Percentiles rank a stretch among this genome's conserved stretches.
phyloP scores from a whole-genome alignment of 1,140 invertebrate genomes.

The Ooceraea biroi region DNA sequence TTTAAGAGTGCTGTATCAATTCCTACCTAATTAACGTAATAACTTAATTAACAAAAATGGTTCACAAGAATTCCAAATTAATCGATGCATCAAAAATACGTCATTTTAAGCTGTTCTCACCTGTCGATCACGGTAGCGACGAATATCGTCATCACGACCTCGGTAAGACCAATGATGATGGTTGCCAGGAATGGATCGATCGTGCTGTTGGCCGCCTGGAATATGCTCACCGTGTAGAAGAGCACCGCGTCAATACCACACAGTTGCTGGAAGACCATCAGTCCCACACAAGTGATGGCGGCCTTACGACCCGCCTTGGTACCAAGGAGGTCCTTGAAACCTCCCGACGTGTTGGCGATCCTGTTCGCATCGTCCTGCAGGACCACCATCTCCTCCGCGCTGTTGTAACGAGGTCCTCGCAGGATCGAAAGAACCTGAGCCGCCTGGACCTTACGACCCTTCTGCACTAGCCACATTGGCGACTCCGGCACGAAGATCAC shows the following conservation, averaged over 20 bases:
- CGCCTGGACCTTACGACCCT: constrained; percentile 81
- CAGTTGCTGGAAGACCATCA: constrained; percentile 89
- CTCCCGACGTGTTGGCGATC: constrained; percentile 76
- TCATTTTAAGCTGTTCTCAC: constrained; percentile 52
- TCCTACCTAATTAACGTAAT: neutral
- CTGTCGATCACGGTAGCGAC: constrained; percentile 87
- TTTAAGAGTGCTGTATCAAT: neutral
- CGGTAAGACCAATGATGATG: constrained; percentile 89
- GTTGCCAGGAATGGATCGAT: constrained; percentile 88
- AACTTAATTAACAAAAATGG: neutral
- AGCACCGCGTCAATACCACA: constrained; percentile 90
- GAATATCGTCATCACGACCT: constrained; percentile 86
- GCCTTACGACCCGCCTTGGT: constrained; percentile 86
- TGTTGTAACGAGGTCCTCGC: constrained; percentile 78
- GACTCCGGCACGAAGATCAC: constrained; percentile 72
- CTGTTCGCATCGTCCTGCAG: constrained; percentile 88
- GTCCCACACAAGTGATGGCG: constrained; percentile 82
- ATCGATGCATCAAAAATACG: neutral
- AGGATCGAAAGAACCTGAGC: constrained; percentile 83
- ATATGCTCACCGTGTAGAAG: constrained; percentile 90
- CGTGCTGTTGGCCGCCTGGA: constrained; percentile 87
- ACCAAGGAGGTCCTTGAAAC: constrained; percentile 77
- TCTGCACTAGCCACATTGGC: constrained; percentile 80
- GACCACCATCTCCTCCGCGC: constrained; percentile 60
- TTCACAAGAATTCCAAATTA: neutral